Base-by-base conservation (phyloP, 2,113 vertebrate genomes). In the Phoxinus phoxinus region DNA sequence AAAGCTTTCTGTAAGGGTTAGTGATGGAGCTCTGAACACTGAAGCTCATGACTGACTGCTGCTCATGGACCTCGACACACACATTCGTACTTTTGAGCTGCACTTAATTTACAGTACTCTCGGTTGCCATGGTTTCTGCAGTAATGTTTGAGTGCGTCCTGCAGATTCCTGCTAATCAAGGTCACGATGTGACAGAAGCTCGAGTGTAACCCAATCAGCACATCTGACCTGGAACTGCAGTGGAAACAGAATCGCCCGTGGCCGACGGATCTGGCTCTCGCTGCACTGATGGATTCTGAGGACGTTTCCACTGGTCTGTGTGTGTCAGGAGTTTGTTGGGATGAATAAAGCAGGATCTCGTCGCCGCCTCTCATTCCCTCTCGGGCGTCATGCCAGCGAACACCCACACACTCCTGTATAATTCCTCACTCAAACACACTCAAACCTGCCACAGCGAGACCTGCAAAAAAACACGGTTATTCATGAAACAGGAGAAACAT, bases 101-200 rank as follows among this genome's bases (percentile, higher is more conserved):
- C 75, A 86, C 88, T 89, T 86, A 72, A 88, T 92, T 93, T 91
- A 90, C 92, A 91, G 90, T 89, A 17, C 6, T 35, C 85, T 86
- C 90, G 90, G 94, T 94, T 94, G 93, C 92, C 91, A 93, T 94
- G 93, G 93, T 87, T 94, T 89, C 91, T 67, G 69, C 63, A 91
- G 89, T 92, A 93, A 83, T 85, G 76, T 84, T 87, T 84, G 23
- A 83, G 9, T 35, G 30, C 71, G 65, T 79, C 23, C 61, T 93
- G 93, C 88, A 90, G 67, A 85, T 87, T 88, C 88, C 90, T 88
- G 85, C 88, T 89, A 87, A 88, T 92, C 94, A 94, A 94, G 92
- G 93, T 93, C 92, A 84, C 56, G 77, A 77, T 90, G 91, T 92
- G 91, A 94, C 92, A 93, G 93, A 93, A 93, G 92, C 93, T 90